phyloP scores from a whole-genome alignment of 2,888 invertebrate genomes.

The Amphipoea oculea region DNA sequence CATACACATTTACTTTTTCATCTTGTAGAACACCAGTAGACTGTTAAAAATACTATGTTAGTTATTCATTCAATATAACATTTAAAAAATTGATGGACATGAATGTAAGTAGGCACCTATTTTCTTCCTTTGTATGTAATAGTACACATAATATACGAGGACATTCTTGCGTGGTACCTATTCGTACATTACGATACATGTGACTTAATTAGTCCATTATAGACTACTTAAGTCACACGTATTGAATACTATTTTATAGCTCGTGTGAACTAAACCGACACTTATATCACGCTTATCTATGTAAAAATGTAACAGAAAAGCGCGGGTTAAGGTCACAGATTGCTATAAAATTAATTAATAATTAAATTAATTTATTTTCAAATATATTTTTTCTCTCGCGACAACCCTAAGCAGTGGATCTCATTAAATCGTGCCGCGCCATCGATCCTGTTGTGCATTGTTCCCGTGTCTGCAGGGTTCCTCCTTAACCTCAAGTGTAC shows the following conservation, averaged over 20 bases:
- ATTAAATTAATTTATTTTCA: background rate
- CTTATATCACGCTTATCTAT: too few relatives aligned
- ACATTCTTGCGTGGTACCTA: background rate
- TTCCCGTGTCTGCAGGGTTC: constrained; percentile 29
- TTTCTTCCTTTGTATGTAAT: background rate
- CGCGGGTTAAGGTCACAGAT: too few relatives aligned
- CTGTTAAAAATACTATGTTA: background rate
- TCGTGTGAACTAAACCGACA: background rate
- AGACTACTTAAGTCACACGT: too few relatives aligned
- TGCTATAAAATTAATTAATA: background rate
- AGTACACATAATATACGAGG: too few relatives aligned
- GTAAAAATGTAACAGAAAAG: too few relatives aligned
- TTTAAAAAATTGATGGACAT: background rate
- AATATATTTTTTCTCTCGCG: background rate
- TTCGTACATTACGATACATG: too few relatives aligned
- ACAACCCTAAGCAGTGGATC: constrained; percentile 47
- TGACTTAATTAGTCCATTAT: too few relatives aligned
- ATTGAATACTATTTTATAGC: too few relatives aligned
- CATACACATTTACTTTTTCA: background rate
- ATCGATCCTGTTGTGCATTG: constrained; percentile 53
- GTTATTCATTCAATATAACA: too few relatives aligned
- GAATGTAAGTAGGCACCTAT: background rate
- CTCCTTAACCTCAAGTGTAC: constrained; percentile 31
- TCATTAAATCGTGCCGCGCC: constrained; percentile 67
- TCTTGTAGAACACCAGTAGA: background rate